Conservation (phyloP, 2,797 vertebrate species). For the Apogon hyalosoma region DNA sequence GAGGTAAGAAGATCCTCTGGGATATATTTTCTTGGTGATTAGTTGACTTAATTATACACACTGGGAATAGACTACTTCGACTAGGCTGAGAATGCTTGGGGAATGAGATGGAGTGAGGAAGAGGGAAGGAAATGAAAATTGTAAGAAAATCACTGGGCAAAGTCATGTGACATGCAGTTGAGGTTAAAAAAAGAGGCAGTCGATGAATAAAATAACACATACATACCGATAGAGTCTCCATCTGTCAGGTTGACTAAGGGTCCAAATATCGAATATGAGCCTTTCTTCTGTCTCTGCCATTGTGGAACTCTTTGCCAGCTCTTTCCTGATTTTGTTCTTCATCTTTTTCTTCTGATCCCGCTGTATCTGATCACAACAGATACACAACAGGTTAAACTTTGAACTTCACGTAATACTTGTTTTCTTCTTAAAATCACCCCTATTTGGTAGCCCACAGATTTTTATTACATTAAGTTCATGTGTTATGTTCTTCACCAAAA, state of each 20-base stretch:
- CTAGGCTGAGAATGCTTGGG: conserved; percentile 32
- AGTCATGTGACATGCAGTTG: not conserved
- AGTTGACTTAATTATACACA: conserved; percentile 62
- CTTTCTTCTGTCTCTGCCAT: conserved; percentile 86
- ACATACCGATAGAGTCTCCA: conserved; percentile 93
- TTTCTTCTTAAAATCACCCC: not conserved
- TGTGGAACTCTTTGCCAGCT: conserved; percentile 80
- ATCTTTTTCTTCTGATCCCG: conserved; percentile 85
- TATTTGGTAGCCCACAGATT: too few relatives aligned
- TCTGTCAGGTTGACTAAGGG: conserved; percentile 82
- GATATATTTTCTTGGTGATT: conserved; percentile 59
- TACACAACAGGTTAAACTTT: conserved; percentile 1
- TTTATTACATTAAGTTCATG: too few relatives aligned
- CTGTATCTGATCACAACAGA: conserved; percentile 78
- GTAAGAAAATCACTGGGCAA: not conserved
- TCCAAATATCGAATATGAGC: conserved; percentile 85
- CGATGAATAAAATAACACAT: not conserved
- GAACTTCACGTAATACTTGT: not conserved
- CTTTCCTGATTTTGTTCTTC: conserved; percentile 81
- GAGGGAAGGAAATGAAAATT: not conserved
- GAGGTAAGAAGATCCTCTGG: conserved; percentile 54
- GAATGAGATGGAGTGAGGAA: conserved; percentile 14
- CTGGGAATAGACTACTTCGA: conserved; percentile 48
- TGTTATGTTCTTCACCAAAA: too few relatives aligned
- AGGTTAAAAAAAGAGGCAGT: not conserved